phyloP scores from a whole-genome alignment of 1,140 invertebrate genomes.

The Ceratosolen solmsi region DNA sequence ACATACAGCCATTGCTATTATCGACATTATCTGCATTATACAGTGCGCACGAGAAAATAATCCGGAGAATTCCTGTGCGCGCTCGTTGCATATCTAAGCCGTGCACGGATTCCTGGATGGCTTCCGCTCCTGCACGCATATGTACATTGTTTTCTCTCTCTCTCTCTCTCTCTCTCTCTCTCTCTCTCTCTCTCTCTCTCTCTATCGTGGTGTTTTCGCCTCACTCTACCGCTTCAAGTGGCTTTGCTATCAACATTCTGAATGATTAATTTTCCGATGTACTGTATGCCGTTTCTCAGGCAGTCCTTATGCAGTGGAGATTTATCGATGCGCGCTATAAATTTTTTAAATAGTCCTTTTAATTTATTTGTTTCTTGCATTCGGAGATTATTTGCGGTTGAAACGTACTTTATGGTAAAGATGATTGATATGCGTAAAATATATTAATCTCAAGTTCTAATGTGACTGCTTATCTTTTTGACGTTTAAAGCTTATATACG shows the following conservation, averaged over 20 bases:
- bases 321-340: background rate
- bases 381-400: background rate
- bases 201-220: background rate
- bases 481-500: background rate
- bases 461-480: background rate
- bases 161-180: background rate
- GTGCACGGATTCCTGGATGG: constrained; percentile 9
- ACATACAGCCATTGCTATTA: constrained; percentile 1
- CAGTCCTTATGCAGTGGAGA: background rate
- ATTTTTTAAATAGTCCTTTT: background rate
- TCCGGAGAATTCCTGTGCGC: constrained; percentile 3
- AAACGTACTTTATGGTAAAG: background rate
- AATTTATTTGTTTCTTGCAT: background rate
- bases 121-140: background rate
- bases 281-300: background rate
- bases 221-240: background rate
- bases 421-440: constrained; percentile 3
- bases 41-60: background rate
- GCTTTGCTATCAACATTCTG: background rate
- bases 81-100: constrained; percentile 29
- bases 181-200: background rate
- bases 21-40: background rate
- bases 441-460: background rate
- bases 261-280: constrained; percentile 23
- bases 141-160: background rate